A percentile compares a stretch with the other conserved stretches of the same genome.
Evolutionary conservation across 2,888 invertebrate genomes (phyloP).

Genomic region (Hybos culiciformis): DNA sequence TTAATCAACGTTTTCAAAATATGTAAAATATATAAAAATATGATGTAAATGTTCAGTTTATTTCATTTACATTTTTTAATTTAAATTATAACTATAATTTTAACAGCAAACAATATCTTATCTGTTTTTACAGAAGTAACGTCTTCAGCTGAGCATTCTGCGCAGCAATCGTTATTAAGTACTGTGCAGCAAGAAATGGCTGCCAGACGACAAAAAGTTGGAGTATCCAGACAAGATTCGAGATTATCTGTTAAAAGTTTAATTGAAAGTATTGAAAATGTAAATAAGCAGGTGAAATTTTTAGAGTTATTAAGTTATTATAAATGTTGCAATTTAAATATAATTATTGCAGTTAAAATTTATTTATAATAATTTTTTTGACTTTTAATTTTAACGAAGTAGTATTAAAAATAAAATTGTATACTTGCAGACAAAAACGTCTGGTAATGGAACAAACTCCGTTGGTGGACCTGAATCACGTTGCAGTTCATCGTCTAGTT

Average conservation of each 20-base stretch:
- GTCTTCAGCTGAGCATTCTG: conserved; percentile 14
- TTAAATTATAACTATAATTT: neutral
- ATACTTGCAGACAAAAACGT: conserved; percentile 25
- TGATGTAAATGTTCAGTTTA: neutral
- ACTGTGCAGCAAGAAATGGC: conserved; percentile 45
- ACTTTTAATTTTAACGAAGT: neutral
- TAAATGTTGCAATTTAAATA: conserved; percentile 11
- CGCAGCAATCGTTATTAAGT: conserved; percentile 41
- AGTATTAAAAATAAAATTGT: neutral
- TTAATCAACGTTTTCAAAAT: too few species aligned
- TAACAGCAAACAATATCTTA: neutral
- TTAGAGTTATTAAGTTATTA: conserved; percentile 2
- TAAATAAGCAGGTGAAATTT: conserved; percentile 54
- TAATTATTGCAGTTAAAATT: neutral
- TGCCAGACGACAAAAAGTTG: conserved; percentile 41
- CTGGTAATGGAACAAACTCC: conserved; percentile 10
- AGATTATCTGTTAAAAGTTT: conserved; percentile 78
- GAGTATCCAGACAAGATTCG: conserved; percentile 45
- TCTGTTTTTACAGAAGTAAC: conserved; percentile 11
- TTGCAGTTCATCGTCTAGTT: conserved; percentile 50
- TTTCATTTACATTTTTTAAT: neutral
- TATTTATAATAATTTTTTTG: conserved; percentile 1
- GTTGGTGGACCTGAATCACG: conserved; percentile 39
- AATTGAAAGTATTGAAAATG: conserved; percentile 83
- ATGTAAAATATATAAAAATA: neutral